Evolutionary conservation across 2,797 vertebrate species (phyloP).

Genomic region (Onychomys arenicola): DNA sequence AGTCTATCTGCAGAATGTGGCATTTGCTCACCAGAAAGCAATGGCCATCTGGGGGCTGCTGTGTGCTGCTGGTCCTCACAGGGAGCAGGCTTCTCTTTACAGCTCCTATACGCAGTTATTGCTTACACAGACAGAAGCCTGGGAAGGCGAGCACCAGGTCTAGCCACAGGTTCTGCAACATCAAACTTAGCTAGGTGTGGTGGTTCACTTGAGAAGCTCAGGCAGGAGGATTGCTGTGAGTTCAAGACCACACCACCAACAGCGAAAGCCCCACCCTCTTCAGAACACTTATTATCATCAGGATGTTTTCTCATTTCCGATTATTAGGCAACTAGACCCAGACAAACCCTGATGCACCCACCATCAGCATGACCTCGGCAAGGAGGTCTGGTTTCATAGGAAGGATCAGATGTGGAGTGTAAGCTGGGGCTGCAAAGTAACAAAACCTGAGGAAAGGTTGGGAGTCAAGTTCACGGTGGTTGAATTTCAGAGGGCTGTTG

Average conservation of each 20-base stretch:
- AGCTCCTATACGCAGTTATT: not conserved
- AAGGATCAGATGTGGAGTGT: not conserved
- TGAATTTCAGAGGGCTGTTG: conserved; percentile 46
- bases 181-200: not conserved
- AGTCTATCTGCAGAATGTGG: conserved; percentile 69
- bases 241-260: not conserved
- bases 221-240: not conserved
- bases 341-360: not conserved
- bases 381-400: conserved; percentile 30
- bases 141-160: not conserved
- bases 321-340: not conserved
- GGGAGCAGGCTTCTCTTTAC: conserved; percentile 25
- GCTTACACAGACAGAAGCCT: conserved; percentile 43
- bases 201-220: not conserved
- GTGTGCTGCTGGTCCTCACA: not conserved
- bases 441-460: not conserved
- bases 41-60: conserved; percentile 42
- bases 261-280: not conserved
- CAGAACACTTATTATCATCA: not conserved
- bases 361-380: not conserved
- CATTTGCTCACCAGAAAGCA: conserved; percentile 66
- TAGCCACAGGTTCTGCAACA: conserved; percentile 10
- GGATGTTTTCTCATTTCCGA: not conserved
- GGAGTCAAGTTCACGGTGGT: not conserved
- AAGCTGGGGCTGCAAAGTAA: conserved; percentile 21